phyloP scores from a whole-genome alignment of 2,888 invertebrate genomes.

The Melinaea marsaeus region DNA sequence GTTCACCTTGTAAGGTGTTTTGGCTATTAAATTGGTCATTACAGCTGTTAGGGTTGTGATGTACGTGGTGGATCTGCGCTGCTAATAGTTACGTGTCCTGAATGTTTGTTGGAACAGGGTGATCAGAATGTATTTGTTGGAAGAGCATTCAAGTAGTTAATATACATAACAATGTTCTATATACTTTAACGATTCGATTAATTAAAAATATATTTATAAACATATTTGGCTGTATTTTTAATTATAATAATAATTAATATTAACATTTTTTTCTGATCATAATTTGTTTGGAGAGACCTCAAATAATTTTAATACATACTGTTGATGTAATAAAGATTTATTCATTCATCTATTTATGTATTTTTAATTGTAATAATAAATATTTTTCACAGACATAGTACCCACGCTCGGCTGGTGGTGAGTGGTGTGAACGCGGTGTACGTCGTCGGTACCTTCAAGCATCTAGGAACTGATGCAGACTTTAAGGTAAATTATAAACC shows the following conservation, averaged over 20 bases:
- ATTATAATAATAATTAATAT: too few species aligned
- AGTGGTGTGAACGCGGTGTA: slow-evolving; percentile 87
- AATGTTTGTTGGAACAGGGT: slow-evolving; percentile 17
- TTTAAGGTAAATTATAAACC: slow-evolving; percentile 79
- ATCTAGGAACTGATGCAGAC: slow-evolving; percentile 83
- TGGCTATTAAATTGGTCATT: slow-evolving; percentile 64
- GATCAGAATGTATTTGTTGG: slow-evolving; percentile 28
- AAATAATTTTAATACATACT: neutral
- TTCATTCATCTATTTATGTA: neutral
- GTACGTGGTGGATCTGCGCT: slow-evolving; percentile 70
- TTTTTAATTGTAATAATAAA: slow-evolving; percentile 7
- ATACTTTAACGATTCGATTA: slow-evolving; percentile 33
- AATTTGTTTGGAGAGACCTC: too few species aligned
- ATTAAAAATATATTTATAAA: too few species aligned
- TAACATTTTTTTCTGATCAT: too few species aligned
- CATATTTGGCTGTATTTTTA: too few species aligned
- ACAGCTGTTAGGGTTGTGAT: slow-evolving; percentile 61
- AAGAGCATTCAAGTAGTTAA: slow-evolving; percentile 60
- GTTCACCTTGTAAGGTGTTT: slow-evolving; percentile 52
- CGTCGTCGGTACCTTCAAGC: slow-evolving; percentile 88
- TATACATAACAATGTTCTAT: too few species aligned
- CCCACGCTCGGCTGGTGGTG: slow-evolving; percentile 88
- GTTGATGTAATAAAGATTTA: neutral
- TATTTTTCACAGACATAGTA: slow-evolving; percentile 77
- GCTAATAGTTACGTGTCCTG: slow-evolving; percentile 53